Conservation (phyloP, 2,113 vertebrate species). For the Heptranchias perlo region DNA sequence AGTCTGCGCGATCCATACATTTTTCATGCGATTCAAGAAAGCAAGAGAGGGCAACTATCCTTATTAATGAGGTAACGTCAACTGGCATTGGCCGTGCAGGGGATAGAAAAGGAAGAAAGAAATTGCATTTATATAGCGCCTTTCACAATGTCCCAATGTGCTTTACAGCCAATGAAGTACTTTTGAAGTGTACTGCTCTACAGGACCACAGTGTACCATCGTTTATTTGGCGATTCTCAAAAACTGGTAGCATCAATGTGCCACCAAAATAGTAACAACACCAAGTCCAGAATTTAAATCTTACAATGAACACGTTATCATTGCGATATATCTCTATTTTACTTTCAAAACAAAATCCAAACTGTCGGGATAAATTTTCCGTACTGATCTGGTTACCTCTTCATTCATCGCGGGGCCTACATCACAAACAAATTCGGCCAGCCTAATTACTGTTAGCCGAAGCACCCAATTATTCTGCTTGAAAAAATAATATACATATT, state of each 20-base stretch:
- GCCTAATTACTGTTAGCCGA: not conserved
- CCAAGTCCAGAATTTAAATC: not conserved
- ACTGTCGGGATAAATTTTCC: not conserved
- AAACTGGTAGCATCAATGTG: not conserved
- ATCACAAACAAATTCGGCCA: not conserved
- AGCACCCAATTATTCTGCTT: conserved; percentile 15
- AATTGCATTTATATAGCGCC: too few relatives aligned
- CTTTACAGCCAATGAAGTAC: too few relatives aligned
- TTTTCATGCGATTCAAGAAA: not conserved
- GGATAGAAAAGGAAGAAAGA: not conserved
- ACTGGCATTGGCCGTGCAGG: not conserved
- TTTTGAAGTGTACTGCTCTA: too few relatives aligned
- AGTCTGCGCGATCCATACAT: not conserved
- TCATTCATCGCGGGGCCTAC: not conserved
- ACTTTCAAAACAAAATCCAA: not conserved
- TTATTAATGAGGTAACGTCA: not conserved
- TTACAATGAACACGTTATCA: not conserved
- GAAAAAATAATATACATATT: conserved; percentile 2
- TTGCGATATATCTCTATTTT: not conserved
- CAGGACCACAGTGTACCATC: not conserved
- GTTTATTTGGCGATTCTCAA: not conserved
- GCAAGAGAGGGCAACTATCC: not conserved
- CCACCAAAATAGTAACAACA: not conserved
- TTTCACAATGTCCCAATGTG: too few relatives aligned
- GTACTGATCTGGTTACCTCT: not conserved